These are phyloP conservation scores for Entomobrya multifasciata DNA, from an alignment of 2,888 invertebrate species.

Conservation along the genomic window DNA sequence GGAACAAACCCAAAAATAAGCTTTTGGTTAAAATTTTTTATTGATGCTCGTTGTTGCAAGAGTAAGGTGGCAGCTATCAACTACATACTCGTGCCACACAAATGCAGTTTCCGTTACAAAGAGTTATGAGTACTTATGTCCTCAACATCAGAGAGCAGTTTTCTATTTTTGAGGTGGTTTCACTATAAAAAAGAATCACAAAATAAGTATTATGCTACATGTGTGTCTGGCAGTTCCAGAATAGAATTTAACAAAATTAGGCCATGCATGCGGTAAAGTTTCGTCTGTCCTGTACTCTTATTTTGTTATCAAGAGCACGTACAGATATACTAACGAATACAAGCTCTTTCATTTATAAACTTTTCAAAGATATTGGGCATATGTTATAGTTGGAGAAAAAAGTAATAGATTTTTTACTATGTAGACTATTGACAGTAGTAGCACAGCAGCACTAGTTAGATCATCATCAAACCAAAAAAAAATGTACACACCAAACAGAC, in stretches of 20 bases:
- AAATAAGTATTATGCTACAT: constrained; percentile 31
- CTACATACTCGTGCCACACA: not conserved
- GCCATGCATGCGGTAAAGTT: constrained; percentile 65
- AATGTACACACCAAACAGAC: not conserved
- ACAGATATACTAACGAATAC: not conserved
- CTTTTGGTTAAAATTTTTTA: no score
- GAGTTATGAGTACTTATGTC: constrained; percentile 32
- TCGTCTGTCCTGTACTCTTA: constrained; percentile 31
- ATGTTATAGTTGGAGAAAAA: not conserved
- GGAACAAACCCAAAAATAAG: constrained; percentile 19
- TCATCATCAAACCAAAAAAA: constrained; percentile 9
- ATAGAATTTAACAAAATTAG: constrained; percentile 54
- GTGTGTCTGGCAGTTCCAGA: constrained; percentile 66
- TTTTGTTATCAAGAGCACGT: not conserved
- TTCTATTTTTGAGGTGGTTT: constrained; percentile 62
- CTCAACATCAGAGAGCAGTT: not conserved
- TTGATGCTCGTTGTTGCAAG: not conserved
- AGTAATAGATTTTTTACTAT: not conserved
- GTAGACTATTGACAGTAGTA: constrained; percentile 35
- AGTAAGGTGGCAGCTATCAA: constrained; percentile 25
- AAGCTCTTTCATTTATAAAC: not conserved
- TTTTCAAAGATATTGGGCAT: not conserved
- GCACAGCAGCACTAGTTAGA: not conserved
- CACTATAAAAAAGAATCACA: constrained; percentile 57
- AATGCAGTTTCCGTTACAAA: constrained; percentile 41